Conservation (phyloP, 1,140 invertebrate genomes). For the Bombus waltoni region DNA sequence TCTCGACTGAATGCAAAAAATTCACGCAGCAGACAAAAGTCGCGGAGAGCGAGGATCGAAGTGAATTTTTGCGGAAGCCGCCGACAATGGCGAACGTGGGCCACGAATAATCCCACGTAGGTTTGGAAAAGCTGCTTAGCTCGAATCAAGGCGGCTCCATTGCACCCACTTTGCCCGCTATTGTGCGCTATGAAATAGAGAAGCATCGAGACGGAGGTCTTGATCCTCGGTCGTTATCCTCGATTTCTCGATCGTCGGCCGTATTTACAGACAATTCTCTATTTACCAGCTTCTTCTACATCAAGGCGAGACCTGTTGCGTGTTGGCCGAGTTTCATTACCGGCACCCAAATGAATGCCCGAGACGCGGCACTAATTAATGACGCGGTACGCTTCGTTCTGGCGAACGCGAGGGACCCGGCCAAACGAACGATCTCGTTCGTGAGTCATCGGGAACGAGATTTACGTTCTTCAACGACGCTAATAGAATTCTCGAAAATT, state of each 20-base stretch:
- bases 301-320: slow-evolving; percentile 40
- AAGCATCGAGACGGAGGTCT: background rate
- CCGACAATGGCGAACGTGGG: slow-evolving; percentile 40
- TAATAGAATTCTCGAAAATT: slow-evolving; percentile 49
- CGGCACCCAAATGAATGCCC: slow-evolving; percentile 68
- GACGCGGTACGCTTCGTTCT: slow-evolving; percentile 63
- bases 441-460: slow-evolving; percentile 56
- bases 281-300: background rate
- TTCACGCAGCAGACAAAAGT: background rate
- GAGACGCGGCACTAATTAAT: slow-evolving; percentile 72
- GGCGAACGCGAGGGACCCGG: slow-evolving; percentile 27
- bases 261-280: slow-evolving; percentile 33
- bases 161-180: slow-evolving; percentile 27
- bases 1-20: background rate
- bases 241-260: slow-evolving; percentile 4
- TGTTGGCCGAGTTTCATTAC: slow-evolving; percentile 72
- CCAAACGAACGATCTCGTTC: slow-evolving; percentile 40
- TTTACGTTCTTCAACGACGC: slow-evolving; percentile 22
- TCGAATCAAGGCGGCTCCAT: slow-evolving; percentile 36
- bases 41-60: background rate
- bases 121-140: slow-evolving; percentile 47
- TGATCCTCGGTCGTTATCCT: background rate
- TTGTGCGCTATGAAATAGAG: slow-evolving; percentile 41
- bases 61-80: slow-evolving; percentile 13
- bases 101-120: slow-evolving; percentile 41